phyloP scores from a whole-genome alignment of 1,140 invertebrate species.

The roundworm (Caenorhabditis elegans) region DNA sequence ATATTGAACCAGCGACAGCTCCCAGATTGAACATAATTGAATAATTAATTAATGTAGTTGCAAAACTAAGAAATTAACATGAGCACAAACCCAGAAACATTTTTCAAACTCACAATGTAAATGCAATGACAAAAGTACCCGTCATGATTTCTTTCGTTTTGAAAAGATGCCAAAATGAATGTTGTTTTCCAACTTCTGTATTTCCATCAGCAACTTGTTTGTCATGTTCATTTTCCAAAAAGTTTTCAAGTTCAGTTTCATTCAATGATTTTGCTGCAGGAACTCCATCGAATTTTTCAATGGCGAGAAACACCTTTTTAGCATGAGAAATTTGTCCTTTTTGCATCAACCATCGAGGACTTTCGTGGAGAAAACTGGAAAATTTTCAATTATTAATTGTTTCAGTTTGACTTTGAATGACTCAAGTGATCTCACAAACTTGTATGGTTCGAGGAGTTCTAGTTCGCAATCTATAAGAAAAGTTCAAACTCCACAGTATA shows the following conservation, averaged over 20 bases:
- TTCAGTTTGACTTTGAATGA: too few relatives aligned
- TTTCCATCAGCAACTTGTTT: not conserved
- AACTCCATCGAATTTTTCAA: constrained; percentile 7
- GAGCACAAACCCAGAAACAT: too few relatives aligned
- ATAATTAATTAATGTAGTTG: constrained; percentile 8
- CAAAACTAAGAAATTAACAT: not conserved
- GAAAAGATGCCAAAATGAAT: constrained; percentile 20
- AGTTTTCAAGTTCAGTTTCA: not conserved
- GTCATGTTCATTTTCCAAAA: not conserved
- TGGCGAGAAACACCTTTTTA: not conserved
- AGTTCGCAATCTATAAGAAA: too few relatives aligned
- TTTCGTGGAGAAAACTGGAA: constrained; percentile 14
- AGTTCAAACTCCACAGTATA: too few relatives aligned
- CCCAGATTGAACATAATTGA: constrained; percentile 6
- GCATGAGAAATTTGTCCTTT: constrained; percentile 3
- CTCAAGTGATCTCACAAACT: too few relatives aligned
- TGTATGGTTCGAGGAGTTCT: too few relatives aligned
- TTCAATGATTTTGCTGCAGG: not conserved
- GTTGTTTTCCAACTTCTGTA: not conserved
- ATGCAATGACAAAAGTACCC: constrained; percentile 7
- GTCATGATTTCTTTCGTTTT: constrained; percentile 13
- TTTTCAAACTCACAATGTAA: not conserved
- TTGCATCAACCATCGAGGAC: not conserved
- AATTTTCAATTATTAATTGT: not conserved
- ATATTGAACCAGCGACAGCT: constrained; percentile 4